These are phyloP conservation scores for Lepidochitona cinerea DNA, from an alignment of 2,888 invertebrate genomes.

Conservation along the genomic window DNA sequence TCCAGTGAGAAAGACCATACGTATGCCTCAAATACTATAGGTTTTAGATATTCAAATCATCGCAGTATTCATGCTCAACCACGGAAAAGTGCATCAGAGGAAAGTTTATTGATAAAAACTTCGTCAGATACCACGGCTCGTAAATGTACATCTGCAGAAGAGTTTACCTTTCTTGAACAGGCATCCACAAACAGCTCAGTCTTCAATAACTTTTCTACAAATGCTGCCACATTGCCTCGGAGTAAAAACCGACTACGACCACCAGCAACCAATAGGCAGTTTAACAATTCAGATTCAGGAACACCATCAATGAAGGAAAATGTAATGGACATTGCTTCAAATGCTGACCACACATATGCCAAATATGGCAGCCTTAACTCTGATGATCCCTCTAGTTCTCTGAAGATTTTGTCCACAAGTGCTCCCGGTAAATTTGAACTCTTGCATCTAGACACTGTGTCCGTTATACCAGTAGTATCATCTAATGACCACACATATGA, in stretches of 20 bases:
- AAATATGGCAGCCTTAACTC: background rate
- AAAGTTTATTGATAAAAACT: background rate
- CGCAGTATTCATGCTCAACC: background rate
- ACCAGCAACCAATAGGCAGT: too few species aligned
- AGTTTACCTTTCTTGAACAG: background rate
- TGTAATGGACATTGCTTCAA: background rate
- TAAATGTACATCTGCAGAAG: background rate
- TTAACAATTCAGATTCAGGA: too few species aligned
- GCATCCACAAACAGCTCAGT: background rate
- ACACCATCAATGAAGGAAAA: too few species aligned
- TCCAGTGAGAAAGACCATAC: constrained; percentile 1
- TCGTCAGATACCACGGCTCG: background rate
- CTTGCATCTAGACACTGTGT: background rate
- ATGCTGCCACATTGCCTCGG: background rate
- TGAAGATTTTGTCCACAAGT: background rate
- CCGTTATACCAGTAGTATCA: background rate
- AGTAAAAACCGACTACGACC: background rate
- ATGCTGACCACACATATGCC: background rate
- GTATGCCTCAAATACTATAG: background rate
- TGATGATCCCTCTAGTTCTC: background rate
- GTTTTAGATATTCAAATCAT: background rate
- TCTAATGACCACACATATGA: background rate
- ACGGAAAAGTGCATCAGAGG: background rate
- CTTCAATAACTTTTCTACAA: background rate
- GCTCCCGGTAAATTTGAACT: background rate